Evolutionary conservation across 2,113 vertebrate species (phyloP), one percentile per base, ranked within the genome.

Genomic region (Gorsachius goisagi): DNA sequence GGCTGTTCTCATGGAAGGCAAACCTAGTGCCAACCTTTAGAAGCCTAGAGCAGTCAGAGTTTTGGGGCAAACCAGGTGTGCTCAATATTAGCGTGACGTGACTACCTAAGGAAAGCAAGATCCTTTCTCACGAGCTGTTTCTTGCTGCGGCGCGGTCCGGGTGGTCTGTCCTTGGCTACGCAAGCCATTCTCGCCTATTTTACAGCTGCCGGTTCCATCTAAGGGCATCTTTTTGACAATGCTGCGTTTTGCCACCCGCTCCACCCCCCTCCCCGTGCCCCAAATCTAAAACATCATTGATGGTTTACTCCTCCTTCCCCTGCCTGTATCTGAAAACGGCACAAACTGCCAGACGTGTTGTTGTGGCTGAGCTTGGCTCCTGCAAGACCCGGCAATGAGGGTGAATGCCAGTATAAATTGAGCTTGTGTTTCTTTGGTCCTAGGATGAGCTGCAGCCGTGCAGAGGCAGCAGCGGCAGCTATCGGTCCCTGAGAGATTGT

Each of bases 401-500:
- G 44, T 66, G 53, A 60, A 82, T 17, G 64, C 12, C 33, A 33
- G 47, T 72, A 23, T 56, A n/a, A 67, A 55, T 35, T 11, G 66
- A 1, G 3, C 50, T 15, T 35, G 15, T 81, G 71, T 85, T 77
- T 94, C 92, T 96, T 95, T 96, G 93, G 94, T 97, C 95, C 95
- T 69, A 88, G 15, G 58, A 39, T 82, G 53, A 88, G 85, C 75
- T 91, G 78, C 76, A 67, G 78, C 52, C 75, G 37, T 21, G 45
- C 56, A 53, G 55, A 55, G 20, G 71, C 87, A 91, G 45, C 33
- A 49, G 49, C 6, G 59, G 68, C 60, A 6, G 47, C 72, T 71
- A 72, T 78, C 75, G n/a, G 62, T 97, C 90, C 94, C 92, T 93
- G 91, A 97, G 94, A 94, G 71, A 33, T 91, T 93, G 90, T 56